Evolutionary conservation across 2,113 vertebrate genomes (phyloP).

Genomic region (Sylvicapra grimmia): DNA sequence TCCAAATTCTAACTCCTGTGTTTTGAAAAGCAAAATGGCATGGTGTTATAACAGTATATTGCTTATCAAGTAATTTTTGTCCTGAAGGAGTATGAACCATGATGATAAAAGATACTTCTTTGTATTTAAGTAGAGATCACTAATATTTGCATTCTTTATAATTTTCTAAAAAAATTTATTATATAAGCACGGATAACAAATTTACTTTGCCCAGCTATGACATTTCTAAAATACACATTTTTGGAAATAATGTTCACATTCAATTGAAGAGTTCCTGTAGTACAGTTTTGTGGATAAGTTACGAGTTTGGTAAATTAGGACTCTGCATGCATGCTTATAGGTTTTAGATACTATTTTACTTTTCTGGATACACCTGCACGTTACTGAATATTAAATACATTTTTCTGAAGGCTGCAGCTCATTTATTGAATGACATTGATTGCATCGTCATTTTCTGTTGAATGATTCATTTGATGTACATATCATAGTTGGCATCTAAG

Average conservation of each 20-base stretch:
- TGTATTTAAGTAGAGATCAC: not conserved
- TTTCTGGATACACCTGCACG: not conserved
- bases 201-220: not conserved
- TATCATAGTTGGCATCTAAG: not conserved
- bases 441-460: not conserved
- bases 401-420: not conserved
- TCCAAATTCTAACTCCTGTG: not conserved
- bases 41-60: not conserved
- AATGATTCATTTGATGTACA: not conserved
- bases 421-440: not conserved
- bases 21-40: not conserved
- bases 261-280: not conserved
- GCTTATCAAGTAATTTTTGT: not conserved
- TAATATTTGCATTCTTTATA: not conserved
- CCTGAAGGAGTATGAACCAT: not conserved
- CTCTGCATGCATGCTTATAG: not conserved
- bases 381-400: not conserved
- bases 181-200: not conserved
- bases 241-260: not conserved
- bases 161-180: not conserved
- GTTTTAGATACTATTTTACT: not conserved
- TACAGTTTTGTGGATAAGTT: not conserved
- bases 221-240: not conserved
- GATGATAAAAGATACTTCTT: not conserved
- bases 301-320: not conserved